These are phyloP conservation scores for Babylonia areolata DNA, from an alignment of 1,140 invertebrate species.

Conservation along the genomic window DNA sequence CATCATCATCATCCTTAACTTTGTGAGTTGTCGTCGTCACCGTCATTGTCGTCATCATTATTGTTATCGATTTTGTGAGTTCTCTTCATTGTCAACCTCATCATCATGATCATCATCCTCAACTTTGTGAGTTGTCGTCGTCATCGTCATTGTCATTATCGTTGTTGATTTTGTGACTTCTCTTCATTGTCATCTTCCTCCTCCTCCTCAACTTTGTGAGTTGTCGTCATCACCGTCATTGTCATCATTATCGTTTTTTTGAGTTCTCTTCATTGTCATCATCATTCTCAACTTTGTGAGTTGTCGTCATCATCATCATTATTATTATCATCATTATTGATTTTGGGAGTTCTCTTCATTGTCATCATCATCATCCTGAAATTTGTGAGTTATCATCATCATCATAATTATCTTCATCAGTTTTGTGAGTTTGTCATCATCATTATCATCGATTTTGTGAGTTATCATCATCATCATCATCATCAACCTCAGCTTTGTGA, in stretches of 20 bases:
- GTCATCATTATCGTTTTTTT: no score
- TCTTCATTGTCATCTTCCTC: not conserved
- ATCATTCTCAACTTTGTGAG: no score
- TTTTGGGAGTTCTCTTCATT: no score
- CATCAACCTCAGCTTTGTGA: not conserved
- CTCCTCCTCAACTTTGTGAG: not conserved
- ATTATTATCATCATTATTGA: no score
- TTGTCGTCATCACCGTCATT: not conserved
- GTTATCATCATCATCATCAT: conserved; percentile 13
- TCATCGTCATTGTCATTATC: conserved; percentile 9
- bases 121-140: not conserved
- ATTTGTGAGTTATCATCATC: conserved; percentile 59
- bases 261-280: no score
- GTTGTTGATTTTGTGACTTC: not conserved
- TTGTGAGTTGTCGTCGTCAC: conserved; percentile 57
- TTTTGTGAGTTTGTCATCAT: not conserved
- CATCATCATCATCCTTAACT: conserved; percentile 91
- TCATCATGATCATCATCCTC: conserved; percentile 19
- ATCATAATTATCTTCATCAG: not conserved
- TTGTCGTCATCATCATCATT: no score
- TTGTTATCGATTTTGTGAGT: not conserved
- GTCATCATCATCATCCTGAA: conserved; percentile 94
- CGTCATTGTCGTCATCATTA: no score
- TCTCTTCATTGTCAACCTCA: not conserved
- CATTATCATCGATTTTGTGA: not conserved